A percentile compares a stretch with the other conserved stretches of the same genome.
phyloP scores from a whole-genome alignment of 2,113 vertebrate species.

The Seriola aureovittata region DNA sequence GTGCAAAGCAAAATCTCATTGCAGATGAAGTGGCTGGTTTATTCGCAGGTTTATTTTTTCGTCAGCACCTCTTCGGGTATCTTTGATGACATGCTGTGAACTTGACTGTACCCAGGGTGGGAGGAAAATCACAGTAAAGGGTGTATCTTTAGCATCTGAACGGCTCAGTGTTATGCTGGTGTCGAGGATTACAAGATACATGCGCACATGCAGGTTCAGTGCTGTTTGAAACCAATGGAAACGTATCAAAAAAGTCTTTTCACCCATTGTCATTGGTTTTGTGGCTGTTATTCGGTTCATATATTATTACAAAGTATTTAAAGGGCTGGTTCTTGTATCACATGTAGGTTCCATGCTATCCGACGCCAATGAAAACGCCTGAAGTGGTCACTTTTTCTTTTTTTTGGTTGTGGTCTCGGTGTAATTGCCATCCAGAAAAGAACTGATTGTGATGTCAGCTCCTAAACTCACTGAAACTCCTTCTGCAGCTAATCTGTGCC shows the following conservation, averaged over 20 bases:
- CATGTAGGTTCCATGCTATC: not conserved
- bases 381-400: not conserved
- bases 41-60: not conserved
- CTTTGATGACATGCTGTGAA: not conserved
- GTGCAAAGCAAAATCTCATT: not conserved
- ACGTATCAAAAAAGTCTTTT: not conserved
- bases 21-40: conserved; percentile 3
- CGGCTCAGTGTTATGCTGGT: not conserved
- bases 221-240: not conserved
- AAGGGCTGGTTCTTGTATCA: not conserved
- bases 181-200: not conserved
- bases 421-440: not conserved
- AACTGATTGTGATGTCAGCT: not conserved
- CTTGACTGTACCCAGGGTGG: not conserved
- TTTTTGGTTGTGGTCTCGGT: not conserved
- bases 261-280: no score
- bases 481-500: conserved; percentile 24
- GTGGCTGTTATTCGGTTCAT: not conserved
- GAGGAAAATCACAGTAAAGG: not conserved
- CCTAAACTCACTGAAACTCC: not conserved
- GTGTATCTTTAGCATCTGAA: not conserved
- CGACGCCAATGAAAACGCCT: not conserved
- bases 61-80: not conserved
- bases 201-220: not conserved
- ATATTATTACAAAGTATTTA: not conserved